Evolutionary conservation across 2,888 invertebrate genomes (phyloP), one percentile per base, ranked within the genome.

Genomic region (Drosophila cognata): DNA sequence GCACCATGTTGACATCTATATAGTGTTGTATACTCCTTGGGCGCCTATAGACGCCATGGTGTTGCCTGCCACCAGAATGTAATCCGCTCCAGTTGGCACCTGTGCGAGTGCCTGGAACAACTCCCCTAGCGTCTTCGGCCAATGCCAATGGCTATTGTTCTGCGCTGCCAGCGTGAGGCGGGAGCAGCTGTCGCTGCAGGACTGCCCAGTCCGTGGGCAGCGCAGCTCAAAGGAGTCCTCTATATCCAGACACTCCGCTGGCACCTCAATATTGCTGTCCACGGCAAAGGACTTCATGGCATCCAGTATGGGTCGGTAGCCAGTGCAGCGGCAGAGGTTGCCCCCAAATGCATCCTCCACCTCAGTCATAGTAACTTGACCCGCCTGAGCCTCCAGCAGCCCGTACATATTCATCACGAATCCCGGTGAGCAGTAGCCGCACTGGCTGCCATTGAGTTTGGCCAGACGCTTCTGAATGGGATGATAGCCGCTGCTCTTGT

Each of bases 281-380:
- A 91, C 93, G 0, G 96, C 95, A 79, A 96, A 95, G 1, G 96
- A 95, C 92, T 97, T 97, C 92, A 97, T 96, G 8, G 96, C 95
- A 89, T 97, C 97, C 52, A 96, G 93, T 74, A 97, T 97, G 0
- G 97, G 95, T 8, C 97, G 94, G 89, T 96, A 97, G 0, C 97
- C 97, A 0, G 97, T 97, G 84, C 97, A 97, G 56, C 97, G 94
- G 81, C 97, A 97, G 28, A 97, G 95, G 78, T 97, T 96, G 46
- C 96, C 94, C 8, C 96, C 97, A 84, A 97, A 96, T 0, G 96
- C 95, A 84, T 96, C 95, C 91, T 97, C 97, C 11, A 97, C 94
- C 79, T 96, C 95, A 74, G 94, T 92, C 94, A 94, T 94, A 1
- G 94, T 94, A 18, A 96, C 83, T 36, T 93, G 92, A 31, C 94